Base-by-base conservation (phyloP, 1,140 invertebrate species). In the Saccostrea glomerata region DNA sequence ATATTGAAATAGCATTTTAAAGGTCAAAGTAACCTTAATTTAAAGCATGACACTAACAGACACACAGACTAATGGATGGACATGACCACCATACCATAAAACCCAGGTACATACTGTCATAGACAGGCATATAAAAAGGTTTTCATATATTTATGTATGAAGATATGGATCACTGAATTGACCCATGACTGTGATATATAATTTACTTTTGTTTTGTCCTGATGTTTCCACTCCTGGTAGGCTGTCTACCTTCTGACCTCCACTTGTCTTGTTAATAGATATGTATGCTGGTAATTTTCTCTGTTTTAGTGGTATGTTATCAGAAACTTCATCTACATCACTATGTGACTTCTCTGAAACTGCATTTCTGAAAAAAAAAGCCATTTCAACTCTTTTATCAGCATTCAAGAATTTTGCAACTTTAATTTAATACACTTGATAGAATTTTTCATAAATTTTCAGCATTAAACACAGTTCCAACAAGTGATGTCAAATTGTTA, bases 211-310 rank as follows among this genome's bases (percentile, higher is more conserved):
- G 70, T 25, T 77, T 77, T 77, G 70, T 77, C 70, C 70, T 77
- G 70, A 77, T 30, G 23, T 77, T 77, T 30, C 70, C 11, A 30
- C 25, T 13, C 7, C 11, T 15, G 25, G 11, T 40, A 30, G 70
- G 15, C 12, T 25, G 30, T 77, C 70, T 30, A 36, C 25, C 23
- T 77, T 77, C 15, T 77, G 70, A 25, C 25, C 25, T 9, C 11
- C 70, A 30, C 23, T 36, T 77, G 70, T 30, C 25, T 25, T 77
- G 70, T 77, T 77, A 23, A 91, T 85, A 63, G 91, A 91, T 15
- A 91, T 91, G 82, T 84, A 91, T 3, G 87, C 83, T 82, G 91
- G 91, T 66, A 91, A 63, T 85, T 88, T 89, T 58, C 83, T 84
- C 23, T 84, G 47, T 82, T 87, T 77, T 25, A 77, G 11, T 30